Evolutionary conservation across 2,113 vertebrate species (phyloP).

Genomic region (Erpornis zantholeuca): DNA sequence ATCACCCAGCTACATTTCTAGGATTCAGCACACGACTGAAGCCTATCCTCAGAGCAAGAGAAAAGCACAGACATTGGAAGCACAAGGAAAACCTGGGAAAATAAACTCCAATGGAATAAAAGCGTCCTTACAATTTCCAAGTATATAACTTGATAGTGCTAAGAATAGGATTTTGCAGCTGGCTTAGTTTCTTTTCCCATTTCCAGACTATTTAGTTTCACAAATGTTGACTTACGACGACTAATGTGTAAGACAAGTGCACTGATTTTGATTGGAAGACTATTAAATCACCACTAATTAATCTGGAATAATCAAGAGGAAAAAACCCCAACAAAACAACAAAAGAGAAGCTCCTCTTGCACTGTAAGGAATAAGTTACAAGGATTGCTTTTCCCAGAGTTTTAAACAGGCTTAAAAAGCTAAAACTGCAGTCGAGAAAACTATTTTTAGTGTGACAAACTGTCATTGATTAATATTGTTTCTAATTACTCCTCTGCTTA

Average conservation of each 20-base stretch:
- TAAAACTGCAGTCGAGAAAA: neutral
- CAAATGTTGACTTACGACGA: neutral
- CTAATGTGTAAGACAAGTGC: neutral
- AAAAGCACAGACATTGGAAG: neutral
- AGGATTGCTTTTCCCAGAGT: neutral
- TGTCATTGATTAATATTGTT: neutral
- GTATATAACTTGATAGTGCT: neutral
- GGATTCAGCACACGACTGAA: neutral
- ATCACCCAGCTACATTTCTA: neutral
- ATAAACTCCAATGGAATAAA: neutral
- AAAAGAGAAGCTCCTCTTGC: neutral
- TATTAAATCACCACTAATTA: neutral
- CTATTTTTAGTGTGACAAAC: neutral
- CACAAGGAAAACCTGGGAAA: neutral
- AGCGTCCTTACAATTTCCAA: neutral
- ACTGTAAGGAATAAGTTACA: neutral
- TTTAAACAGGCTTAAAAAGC: neutral
- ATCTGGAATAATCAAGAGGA: neutral
- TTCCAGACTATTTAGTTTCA: neutral
- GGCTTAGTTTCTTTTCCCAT: neutral
- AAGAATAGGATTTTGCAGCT: neutral
- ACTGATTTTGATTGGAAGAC: constrained; percentile 1
- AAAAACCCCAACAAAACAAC: neutral
- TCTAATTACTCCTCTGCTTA: neutral
- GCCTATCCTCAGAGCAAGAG: neutral